Evolutionary conservation across 2,888 invertebrate genomes (phyloP), one percentile per base, ranked within the genome.

Genomic region (Campoplex nolae): DNA sequence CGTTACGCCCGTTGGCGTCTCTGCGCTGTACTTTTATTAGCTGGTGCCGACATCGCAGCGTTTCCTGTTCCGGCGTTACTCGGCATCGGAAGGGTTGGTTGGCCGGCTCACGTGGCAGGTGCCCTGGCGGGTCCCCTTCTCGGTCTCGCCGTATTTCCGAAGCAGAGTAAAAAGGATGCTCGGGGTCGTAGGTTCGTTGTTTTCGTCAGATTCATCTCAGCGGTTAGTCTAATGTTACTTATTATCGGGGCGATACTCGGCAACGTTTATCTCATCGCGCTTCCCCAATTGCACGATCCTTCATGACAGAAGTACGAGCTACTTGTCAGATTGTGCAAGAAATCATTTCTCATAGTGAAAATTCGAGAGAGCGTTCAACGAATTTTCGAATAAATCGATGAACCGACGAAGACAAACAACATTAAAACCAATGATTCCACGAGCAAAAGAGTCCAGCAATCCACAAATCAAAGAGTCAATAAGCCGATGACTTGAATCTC

Each of bases 81-180:
- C 0, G 94, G 93, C 28, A 93, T 92, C 82, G 94, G 94, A 0
- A 91, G 93, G 48, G 95, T 97, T 86, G 97, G 97, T 62, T 96
- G 97, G 96, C 96, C 96, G 0, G 97, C 97, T 7, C 97, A 97
- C 92, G 95, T 96, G 23, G 95, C 96, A 8, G 97, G 97, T 6
- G 97, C 97, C 3, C 92, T 96, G 0, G 95, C 96, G 0, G 97
- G 97, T 0, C 94, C 97, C 1, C 94, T 97, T 8, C 91, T 97
- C 3, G 97, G 96, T 8, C 95, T 97, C 83, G 93, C 96, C 16
- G 93, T 96, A 13, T 97, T 94, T 82, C 94, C 94, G 0, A 93
- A 92, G 28, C 94, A 94, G 79, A 94, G 94, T 89, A 94, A 94
- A 90, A 94, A 93, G 86, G 94, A 94, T 89, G 90, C 93, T 23